Conservation (phyloP, 1,140 invertebrate genomes). For the Amyelois transitella region DNA sequence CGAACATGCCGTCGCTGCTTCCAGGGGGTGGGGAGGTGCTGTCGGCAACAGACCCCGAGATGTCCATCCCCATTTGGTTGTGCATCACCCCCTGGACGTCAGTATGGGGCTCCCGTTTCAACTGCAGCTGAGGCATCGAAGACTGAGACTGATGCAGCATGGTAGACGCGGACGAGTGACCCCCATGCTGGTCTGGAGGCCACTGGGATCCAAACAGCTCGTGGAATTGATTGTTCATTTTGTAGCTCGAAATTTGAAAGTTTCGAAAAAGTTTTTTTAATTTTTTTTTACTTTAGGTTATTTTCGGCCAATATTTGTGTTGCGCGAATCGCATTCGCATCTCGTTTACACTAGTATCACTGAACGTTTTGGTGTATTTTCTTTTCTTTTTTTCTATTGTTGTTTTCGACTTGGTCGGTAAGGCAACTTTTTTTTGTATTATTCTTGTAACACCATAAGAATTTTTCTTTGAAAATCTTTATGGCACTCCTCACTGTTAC, state of each 20-base stretch:
- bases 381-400: slow-evolving; percentile 22
- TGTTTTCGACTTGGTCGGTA: slow-evolving; percentile 62
- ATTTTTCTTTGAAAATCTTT: slow-evolving; percentile 51
- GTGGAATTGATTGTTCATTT: slow-evolving; percentile 67
- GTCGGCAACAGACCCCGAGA: slow-evolving; percentile 60
- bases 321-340: slow-evolving; percentile 64
- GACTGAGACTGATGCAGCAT: slow-evolving; percentile 53
- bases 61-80: slow-evolving; percentile 63
- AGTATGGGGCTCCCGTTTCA: slow-evolving; percentile 55
- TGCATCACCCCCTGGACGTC: slow-evolving; percentile 48
- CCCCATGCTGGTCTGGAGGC: slow-evolving; percentile 68
- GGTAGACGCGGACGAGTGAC: slow-evolving; percentile 61
- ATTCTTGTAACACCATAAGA: slow-evolving; percentile 45
- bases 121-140: slow-evolving; percentile 46
- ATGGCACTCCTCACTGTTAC: slow-evolving; percentile 51
- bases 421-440: slow-evolving; percentile 43
- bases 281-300: slow-evolving; percentile 9
- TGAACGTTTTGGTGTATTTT: slow-evolving; percentile 37
- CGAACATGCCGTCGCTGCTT: slow-evolving; percentile 57
- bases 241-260: slow-evolving; percentile 9
- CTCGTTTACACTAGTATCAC: slow-evolving; percentile 52
- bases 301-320: slow-evolving; percentile 11
- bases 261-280: slow-evolving; percentile 6
- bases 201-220: slow-evolving; percentile 71
- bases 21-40: slow-evolving; percentile 67